Conservation (phyloP, 1,140 invertebrate species). For the Drosophila albomicans region DNA sequence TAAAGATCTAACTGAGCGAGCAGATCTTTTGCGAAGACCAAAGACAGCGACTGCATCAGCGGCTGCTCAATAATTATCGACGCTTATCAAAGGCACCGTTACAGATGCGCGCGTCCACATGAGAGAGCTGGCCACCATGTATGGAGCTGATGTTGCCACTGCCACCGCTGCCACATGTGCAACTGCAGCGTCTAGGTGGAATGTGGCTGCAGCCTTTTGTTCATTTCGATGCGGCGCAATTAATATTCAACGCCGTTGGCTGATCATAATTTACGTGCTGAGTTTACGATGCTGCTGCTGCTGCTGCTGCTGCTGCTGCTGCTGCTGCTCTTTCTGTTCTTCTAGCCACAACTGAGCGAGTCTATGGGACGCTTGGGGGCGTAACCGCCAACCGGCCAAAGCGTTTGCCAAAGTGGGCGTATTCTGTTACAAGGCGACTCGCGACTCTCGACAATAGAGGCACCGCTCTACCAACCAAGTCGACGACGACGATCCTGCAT, state of each 20-base stretch:
- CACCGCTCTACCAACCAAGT: neutral
- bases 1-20: conserved; percentile 64
- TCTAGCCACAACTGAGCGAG: conserved; percentile 11
- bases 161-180: conserved; percentile 20
- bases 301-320: conserved; percentile 26
- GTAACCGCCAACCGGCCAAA: conserved; percentile 61
- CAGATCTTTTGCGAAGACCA: conserved; percentile 1
- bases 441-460: conserved; percentile 50
- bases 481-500: conserved; percentile 32
- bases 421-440: conserved; percentile 50
- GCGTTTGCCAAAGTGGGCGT: conserved; percentile 66
- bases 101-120: conserved; percentile 78
- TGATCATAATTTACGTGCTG: conserved; percentile 85
- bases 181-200: conserved; percentile 21
- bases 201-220: conserved; percentile 65
- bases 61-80: conserved; percentile 80
- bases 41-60: conserved; percentile 33
- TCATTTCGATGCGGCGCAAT: conserved; percentile 83
- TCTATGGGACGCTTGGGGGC: conserved; percentile 47
- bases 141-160: conserved; percentile 44
- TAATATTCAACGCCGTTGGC: conserved; percentile 85
- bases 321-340: conserved; percentile 15
- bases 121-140: conserved; percentile 63
- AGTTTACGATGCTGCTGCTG: conserved; percentile 76
- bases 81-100: conserved; percentile 83